Base-by-base conservation (phyloP, 1,140 invertebrate species). In the Zaprionus lachaisei region DNA sequence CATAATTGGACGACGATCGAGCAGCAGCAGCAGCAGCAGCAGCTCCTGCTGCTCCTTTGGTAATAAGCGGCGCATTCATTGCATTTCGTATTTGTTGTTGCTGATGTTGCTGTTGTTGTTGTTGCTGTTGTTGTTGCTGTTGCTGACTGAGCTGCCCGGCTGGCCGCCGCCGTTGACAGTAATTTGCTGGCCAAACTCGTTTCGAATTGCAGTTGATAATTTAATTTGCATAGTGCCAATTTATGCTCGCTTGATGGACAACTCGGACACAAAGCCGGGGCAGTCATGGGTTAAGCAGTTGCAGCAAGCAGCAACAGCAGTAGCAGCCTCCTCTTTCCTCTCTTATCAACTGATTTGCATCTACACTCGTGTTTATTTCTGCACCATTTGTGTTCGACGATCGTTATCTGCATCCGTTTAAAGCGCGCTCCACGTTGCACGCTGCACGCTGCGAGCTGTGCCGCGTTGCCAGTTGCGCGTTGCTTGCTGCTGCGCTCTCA, bases 211-310 rank as follows among this genome's bases (percentile, higher is more conserved):
- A 80, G 81, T 90, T 90, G 85, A 90, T 90, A 90, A 90, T 90
- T 90, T 90, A 90, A 90, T 90, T 90, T 90, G 85, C 85, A 90
- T 90, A 90, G 85, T 90, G 85, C 85, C 85, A 90, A 90, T 90
- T 90, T 90, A 90, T 90, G 85, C 81, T 85, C 85, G 37, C 38
- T 72, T 89, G 85, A 90, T 89, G 84, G 84, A 90, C 85, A 76
- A 75, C 65, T 69, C 37, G 20, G 11, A 9, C 37, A 74, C 68
- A 71, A 67, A 70, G 79, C 63, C 61, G 51, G 37, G 22, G 37
- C 12, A 64, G 66, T 56, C 72, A 58, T 55, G 66, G 55, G 55
- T 73, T 72, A 66, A 66, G 56, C 62, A 60, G 54, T 26, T 9
- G 62, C 41, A 26, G 56, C 55, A 58, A n/a, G n/a, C 41, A n/a